Evolutionary conservation across 2,888 invertebrate species (phyloP), one percentile per base, ranked within the genome.

Genomic region (Pyrocoelia pectoralis): DNA sequence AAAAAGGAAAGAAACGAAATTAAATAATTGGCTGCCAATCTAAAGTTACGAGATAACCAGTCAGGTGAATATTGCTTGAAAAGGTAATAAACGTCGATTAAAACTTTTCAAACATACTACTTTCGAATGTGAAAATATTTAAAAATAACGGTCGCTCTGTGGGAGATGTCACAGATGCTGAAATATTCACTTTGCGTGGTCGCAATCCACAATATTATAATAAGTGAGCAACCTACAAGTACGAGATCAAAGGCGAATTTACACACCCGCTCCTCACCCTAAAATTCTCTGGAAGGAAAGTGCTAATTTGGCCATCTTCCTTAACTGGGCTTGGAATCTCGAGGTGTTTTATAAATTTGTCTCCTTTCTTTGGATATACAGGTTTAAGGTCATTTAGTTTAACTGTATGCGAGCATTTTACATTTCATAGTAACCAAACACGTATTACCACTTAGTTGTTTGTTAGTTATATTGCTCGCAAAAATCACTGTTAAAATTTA

Each of bases 371-470:
- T 50, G 28, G 49, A 57, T 46, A 53, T 57, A 38, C 56, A 49
- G 53, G 58, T 59, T 46, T 59, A 55, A 63, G 63, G 58, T 63
- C 63, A 55, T 63, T 56, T 57, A 49, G 62, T 57, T 62, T 62
- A 62, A 62, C 62, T 62, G 62, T 62, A 62, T 52, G 57, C 58
- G 43, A 54, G 48, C 50, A 58, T 63, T 63, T 63, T 63, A 63
- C 46, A 63, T 63, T 63, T 63, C 55, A 59, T 63, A 63, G 58
- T 56, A 43, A 63, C 63, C 63, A 63, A 63, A 63, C 63, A 63
- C 63, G 63, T 63, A 63, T 63, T 63, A 63, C 63, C 63, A 63
- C 63, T 63, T 63, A 63, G 57, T 52, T 50, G 33, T 33, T 8
- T 33, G 62, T 57, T 52, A 59, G 59, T 24, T 56, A 56, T 46